Evolutionary conservation across 2,888 invertebrate genomes (phyloP), one percentile per base, ranked within the genome.

Genomic region (Melolontha melolontha): DNA sequence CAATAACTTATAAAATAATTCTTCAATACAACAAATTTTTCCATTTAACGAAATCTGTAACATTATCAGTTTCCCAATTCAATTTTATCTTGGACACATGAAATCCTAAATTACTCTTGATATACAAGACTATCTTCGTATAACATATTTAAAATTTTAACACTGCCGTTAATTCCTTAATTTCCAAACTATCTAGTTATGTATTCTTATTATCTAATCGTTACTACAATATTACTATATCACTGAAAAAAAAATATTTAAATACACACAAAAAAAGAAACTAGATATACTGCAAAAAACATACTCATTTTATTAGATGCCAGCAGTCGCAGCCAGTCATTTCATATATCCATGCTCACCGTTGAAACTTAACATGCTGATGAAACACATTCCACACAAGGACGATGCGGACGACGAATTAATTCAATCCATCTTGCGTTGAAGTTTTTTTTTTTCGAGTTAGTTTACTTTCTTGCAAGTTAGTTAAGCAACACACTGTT

Each of bases 251-350:
- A 75, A 71, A 74, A 67, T 76, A 74, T 73, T 72, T 73, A 75
- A 73, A 75, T 70, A 73, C 17, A 22, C 41, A 67, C 34, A 50
- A 67, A 22, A 69, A 41, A 64, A 39, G 17, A 54, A 55, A 62
- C 63, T 63, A 64, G 59, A 39, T n/a, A 68, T 54, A 66, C 49
- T 57, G 14, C 14, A 64, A 44, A 70, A 68, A 71, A 69, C 73
- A 70, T 66, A 66, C 65, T 70, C 70, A 75, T 75, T 76, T 51
- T 70, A 73, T 68, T 74, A 74, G 75, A 76, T 79, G 80, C 79
- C 80, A 80, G 80, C 81, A 81, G 81, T 78, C 77, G 80, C 81
- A 80, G 80, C 81, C 81, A 81, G 80, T 79, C 78, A 75, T 54
- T 74, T 67, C 73, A 75, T 72, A 74, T 77, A 76, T 79, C 78